Evolutionary conservation across 2,797 vertebrate species (phyloP), one percentile per base, ranked within the genome.

Genomic region (Scarus forsteni): DNA sequence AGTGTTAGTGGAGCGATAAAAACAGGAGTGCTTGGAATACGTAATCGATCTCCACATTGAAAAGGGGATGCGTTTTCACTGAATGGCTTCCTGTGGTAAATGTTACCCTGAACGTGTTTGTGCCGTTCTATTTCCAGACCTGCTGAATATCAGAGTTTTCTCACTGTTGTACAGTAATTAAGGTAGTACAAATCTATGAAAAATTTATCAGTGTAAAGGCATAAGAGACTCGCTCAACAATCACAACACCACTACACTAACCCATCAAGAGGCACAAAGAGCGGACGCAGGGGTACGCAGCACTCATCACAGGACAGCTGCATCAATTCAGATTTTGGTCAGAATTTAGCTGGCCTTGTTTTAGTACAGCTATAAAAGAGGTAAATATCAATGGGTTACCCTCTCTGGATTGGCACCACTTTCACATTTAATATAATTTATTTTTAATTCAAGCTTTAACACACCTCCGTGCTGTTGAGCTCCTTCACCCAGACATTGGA

Each of bases 161-260:
- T 90, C 81, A 91, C 85, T 79, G 86, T 86, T 50, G 88, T 91
- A 90, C 77, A 82, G 87, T 89, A 85, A 93, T 79, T 85, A 93
- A 93, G 89, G 87, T 87, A 87, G 55, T 90, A 94, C 84, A 93
- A 93, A 94, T 84, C 87, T 87, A 92, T 90, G 89, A 93, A 94
- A 95, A 92, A 93, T 90, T 85, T 62, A 76, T 85, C 80, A 85
- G 76, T 90, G 78, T 83, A 88, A 91, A 88, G 89, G 90, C 89
- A 90, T 86, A 75, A 90, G 86, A 92, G 87, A 88, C 89, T 93
- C 54, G 88, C 89, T 93, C 84, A 48, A 84, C 79, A 82, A 85
- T 89, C 86, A 89, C 89, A 92, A 84, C 85, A 87, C 74, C 81
- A 86, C 86, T 60, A 84, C 86, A 88, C 84, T 51, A 80, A 91